These are phyloP conservation scores for Drosophila nigromelanica DNA, from an alignment of 1,140 invertebrate genomes.

Conservation along the genomic window DNA sequence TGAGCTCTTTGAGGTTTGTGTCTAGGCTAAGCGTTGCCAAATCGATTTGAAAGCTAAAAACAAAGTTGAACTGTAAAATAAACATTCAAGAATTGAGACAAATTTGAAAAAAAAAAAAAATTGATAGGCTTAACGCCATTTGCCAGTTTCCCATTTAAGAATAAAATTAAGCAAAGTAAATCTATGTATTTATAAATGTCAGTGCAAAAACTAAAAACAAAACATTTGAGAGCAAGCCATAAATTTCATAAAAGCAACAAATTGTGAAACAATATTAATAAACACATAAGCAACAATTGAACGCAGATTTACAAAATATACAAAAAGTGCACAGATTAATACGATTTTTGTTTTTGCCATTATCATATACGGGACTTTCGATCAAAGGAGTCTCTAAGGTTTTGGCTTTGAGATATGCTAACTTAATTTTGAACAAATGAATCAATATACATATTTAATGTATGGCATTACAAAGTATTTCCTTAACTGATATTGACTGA, in stretches of 20 bases:
- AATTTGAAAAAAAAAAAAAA: constrained; percentile 31
- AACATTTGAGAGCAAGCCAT: constrained; percentile 7
- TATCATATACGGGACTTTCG: background rate
- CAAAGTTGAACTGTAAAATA: constrained; percentile 19
- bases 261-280: constrained; percentile 22
- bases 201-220: constrained; percentile 5
- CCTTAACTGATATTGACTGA: constrained; percentile 4
- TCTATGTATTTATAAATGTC: constrained; percentile 33
- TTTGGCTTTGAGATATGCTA: background rate
- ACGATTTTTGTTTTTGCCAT: constrained; percentile 1
- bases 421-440: background rate
- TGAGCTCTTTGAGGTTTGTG: constrained; percentile 73
- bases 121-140: constrained; percentile 13
- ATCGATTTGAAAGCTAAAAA: constrained; percentile 57
- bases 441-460: background rate
- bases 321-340: constrained; percentile 19
- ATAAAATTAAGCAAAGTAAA: constrained; percentile 8
- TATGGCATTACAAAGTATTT: constrained; percentile 2
- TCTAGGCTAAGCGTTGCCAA: constrained; percentile 78
- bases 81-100: constrained; percentile 2
- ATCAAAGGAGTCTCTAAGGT: no score
- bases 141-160: constrained; percentile 24
- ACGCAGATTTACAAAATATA: background rate
- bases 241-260: constrained; percentile 13
- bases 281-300: constrained; percentile 3